Evolutionary conservation across 2,888 invertebrate genomes (phyloP), one percentile per base, ranked within the genome.

Genomic region (Polyploca ridens): DNA sequence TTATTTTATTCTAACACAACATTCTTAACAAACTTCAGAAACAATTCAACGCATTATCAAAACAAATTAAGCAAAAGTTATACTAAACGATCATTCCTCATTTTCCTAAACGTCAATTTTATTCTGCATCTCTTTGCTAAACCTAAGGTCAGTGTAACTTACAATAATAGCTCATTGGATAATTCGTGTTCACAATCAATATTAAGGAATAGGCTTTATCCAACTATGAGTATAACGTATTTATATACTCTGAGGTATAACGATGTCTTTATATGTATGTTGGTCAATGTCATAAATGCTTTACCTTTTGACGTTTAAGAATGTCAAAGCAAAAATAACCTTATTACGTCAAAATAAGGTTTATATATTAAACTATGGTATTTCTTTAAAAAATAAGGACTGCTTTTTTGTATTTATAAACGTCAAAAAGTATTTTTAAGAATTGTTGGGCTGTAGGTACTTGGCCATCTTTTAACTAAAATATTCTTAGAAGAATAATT

Each of bases 1-100:
- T 90, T 87, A 89, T 90, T 89, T 84, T 81, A 80, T 76, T 83
- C 85, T 89, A 91, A 91, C 84, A 89, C 89, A 90, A 88, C 83
- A 84, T 86, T 85, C 71, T 81, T 81, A 71, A 76, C 73, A 84
- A 83, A 84, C 69, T 64, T 82, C 71, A 63, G 69, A 79, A 78
- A 83, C 74, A 81, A 86, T 85, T 75, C 19, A 85, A 86, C 74
- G 77, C 78, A 80, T 69, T 61, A 58, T 69, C 33, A 87, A 86
- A 76, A 69, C 46, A 85, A 87, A 72, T 63, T 64, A 86, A 86
- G 84, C 83, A 69, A 80, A 68, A 78, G 68, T 68, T 71, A 69
- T 62, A 63, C 65, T 74, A 57, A 68, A 41, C 41, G 41, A 41
- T 41, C 13, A 41, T 13, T 41, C 4, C 41, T 41, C 41, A 41